These are phyloP conservation scores for Lepidurus apus DNA, from an alignment of 1,140 invertebrate species.

Conservation along the genomic window DNA sequence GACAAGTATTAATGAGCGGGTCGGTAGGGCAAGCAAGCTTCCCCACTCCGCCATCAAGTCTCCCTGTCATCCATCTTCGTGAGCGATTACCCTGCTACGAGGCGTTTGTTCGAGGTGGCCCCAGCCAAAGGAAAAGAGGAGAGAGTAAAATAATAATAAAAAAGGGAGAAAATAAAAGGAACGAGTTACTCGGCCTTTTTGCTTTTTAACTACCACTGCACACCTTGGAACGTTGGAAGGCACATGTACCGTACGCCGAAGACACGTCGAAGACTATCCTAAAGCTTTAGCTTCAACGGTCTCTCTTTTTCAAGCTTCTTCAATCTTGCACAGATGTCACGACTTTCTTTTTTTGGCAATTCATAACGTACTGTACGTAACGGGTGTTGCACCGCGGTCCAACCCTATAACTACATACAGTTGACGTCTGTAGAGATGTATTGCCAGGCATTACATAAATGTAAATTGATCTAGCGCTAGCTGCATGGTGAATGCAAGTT, in stretches of 20 bases:
- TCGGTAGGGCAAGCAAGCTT: slow-evolving; percentile 21
- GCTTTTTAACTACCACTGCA: neutral
- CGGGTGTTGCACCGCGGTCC: too few species aligned
- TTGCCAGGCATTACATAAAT: neutral
- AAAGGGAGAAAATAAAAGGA: neutral
- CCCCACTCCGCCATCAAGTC: slow-evolving; percentile 20
- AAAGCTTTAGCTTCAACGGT: neutral
- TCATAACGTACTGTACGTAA: neutral
- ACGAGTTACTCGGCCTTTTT: neutral
- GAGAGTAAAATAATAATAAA: neutral
- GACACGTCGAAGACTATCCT: neutral
- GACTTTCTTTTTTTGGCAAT: neutral
- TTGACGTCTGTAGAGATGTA: neutral
- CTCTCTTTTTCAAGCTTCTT: neutral
- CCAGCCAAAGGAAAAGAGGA: neutral
- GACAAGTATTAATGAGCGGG: slow-evolving; percentile 32
- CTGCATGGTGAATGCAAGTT: neutral
- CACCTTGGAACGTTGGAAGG: neutral
- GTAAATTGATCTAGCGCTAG: neutral
- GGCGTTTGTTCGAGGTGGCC: slow-evolving; percentile 28
- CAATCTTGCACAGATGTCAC: neutral
- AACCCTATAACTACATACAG: too few species aligned
- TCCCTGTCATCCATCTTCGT: slow-evolving; percentile 29
- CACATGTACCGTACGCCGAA: neutral
- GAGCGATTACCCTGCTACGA: slow-evolving; percentile 29